phyloP scores from a whole-genome alignment of 53 echinoderm and acorn worm genomes.

The Holothuria scabra region DNA sequence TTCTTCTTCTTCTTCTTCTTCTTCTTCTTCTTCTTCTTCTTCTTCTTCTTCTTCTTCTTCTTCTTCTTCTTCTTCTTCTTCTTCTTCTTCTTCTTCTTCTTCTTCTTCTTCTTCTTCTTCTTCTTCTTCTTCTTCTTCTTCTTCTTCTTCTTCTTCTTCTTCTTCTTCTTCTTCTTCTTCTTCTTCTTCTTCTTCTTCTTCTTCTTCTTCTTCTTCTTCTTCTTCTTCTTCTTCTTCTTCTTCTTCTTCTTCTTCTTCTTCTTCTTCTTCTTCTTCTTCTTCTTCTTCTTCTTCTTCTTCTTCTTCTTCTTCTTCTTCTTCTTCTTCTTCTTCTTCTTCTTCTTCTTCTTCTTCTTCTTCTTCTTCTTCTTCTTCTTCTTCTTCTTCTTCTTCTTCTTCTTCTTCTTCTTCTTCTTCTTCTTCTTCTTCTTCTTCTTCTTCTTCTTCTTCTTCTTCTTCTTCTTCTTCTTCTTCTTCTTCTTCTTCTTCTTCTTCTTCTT shows the following conservation, averaged over 20 bases:
- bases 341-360: not conserved
- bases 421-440: no score
- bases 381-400: no score
- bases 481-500: no score
- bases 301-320: not conserved
- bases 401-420: no score
- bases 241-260: not conserved
- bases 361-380: not conserved
- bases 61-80: not conserved
- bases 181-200: not conserved
- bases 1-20: slow-evolving; percentile 9
- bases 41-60: not conserved
- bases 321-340: slow-evolving; percentile 6
- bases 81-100: not conserved
- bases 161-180: not conserved
- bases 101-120: not conserved
- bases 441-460: no score
- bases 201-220: slow-evolving; percentile 6
- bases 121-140: slow-evolving; percentile 1
- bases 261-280: not conserved
- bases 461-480: no score
- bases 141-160: slow-evolving; percentile 6
- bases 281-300: not conserved
- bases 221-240: not conserved
- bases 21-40: not conserved